phyloP scores from a whole-genome alignment of 2,113 vertebrate genomes.

The Cebus imitator region DNA sequence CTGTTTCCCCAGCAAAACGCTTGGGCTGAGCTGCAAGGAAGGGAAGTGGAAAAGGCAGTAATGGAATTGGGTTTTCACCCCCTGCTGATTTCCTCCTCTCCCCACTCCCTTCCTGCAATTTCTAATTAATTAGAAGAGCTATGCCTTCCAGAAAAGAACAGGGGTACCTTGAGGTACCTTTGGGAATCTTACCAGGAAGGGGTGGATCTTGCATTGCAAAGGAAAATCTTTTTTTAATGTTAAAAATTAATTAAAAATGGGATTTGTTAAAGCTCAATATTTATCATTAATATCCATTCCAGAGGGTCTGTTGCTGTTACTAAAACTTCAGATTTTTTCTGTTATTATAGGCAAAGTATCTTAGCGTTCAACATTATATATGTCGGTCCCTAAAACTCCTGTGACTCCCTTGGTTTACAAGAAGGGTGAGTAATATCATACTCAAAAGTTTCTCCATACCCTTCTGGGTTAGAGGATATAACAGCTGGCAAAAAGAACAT shows the following conservation, averaged over 20 bases:
- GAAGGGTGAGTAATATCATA: conserved; percentile 41
- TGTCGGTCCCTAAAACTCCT: conserved; percentile 42
- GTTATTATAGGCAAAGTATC: conserved; percentile 23
- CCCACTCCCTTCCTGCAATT: conserved; percentile 39
- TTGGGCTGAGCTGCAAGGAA: background rate
- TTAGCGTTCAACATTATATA: conserved; percentile 17
- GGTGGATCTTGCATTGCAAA: conserved; percentile 78
- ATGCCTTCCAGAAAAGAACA: conserved; percentile 82
- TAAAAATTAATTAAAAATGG: conserved; percentile 81
- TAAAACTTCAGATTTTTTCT: conserved; percentile 75
- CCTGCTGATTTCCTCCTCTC: conserved; percentile 57
- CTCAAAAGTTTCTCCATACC: background rate
- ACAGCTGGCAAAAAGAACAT: background rate
- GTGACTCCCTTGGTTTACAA: conserved; percentile 50
- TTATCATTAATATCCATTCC: conserved; percentile 80
- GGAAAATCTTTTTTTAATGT: conserved; percentile 80
- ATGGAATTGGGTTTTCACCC: conserved; percentile 49
- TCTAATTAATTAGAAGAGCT: conserved; percentile 84
- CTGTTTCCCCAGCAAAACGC: background rate
- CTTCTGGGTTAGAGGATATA: background rate
- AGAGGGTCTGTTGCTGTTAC: conserved; percentile 62
- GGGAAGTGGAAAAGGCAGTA: conserved; percentile 51
- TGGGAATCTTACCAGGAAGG: conserved; percentile 84
- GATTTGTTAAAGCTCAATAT: conserved; percentile 74
- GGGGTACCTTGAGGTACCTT: conserved; percentile 75